Conservation (phyloP, 1,140 invertebrate genomes). For the Nasonia giraulti region DNA sequence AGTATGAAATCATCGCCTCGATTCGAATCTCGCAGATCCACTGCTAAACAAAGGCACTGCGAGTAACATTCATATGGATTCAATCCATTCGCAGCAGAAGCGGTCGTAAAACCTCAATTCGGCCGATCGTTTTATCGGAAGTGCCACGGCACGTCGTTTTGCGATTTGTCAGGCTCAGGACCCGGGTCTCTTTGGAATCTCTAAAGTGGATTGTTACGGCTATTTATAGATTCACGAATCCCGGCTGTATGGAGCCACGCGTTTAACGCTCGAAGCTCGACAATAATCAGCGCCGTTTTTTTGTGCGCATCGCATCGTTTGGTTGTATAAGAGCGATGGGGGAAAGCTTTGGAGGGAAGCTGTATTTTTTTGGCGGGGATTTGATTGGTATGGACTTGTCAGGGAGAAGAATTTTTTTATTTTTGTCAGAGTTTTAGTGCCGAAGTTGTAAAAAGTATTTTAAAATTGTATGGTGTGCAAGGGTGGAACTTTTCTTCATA, state of each 20-base stretch:
- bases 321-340: neutral
- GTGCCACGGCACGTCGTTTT: neutral
- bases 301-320: neutral
- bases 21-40: neutral
- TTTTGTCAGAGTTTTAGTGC: no score
- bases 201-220: neutral
- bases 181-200: neutral
- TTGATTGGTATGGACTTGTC: no score
- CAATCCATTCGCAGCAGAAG: neutral
- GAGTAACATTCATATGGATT: neutral
- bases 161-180: neutral
- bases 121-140: neutral
- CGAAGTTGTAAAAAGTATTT: no score
- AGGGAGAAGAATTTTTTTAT: no score
- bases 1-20: neutral
- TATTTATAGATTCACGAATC: neutral
- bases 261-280: neutral
- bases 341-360: neutral
- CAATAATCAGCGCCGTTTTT: neutral
- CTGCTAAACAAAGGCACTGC: neutral
- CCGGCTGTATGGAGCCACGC: no score
- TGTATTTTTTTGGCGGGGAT: no score
- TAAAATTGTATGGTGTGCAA: no score
- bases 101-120: neutral
- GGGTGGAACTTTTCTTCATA: no score